Percentiles rank a stretch among this genome's conserved stretches.
Evolutionary conservation across 2,888 invertebrate genomes (phyloP).

Genomic region (Amphipoea oculea): DNA sequence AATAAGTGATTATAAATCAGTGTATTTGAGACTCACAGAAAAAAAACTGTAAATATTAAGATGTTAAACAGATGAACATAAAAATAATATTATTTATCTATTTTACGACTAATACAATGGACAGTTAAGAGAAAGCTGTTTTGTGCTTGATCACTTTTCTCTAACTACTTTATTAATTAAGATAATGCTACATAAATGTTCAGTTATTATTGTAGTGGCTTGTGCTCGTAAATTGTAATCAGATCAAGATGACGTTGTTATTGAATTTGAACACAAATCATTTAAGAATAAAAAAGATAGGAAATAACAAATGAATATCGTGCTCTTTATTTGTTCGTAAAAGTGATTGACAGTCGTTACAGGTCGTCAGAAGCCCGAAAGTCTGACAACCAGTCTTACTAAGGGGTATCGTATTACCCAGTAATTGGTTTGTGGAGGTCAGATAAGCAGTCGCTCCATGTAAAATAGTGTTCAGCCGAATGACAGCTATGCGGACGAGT

Average conservation of each 20-base stretch:
- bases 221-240: neutral
- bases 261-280: neutral
- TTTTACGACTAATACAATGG: constrained; percentile 14
- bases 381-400: neutral
- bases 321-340: neutral
- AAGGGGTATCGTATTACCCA: neutral
- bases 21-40: neutral
- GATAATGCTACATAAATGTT: constrained; percentile 13
- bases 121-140: constrained; percentile 28
- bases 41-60: neutral
- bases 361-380: neutral
- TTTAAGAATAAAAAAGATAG: neutral
- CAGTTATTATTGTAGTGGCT: neutral
- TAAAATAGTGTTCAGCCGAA: neutral
- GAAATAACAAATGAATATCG: neutral
- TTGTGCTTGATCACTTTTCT: constrained; percentile 19
- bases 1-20: neutral
- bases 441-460: neutral
- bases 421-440: neutral
- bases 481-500: neutral
- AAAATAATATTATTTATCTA: neutral
- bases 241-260: neutral
- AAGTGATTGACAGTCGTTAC: neutral
- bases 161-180: constrained; percentile 30
- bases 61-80: neutral